These are phyloP conservation scores for Crocallis elinguaria DNA, from an alignment of 2,888 invertebrate genomes.

Conservation along the genomic window DNA sequence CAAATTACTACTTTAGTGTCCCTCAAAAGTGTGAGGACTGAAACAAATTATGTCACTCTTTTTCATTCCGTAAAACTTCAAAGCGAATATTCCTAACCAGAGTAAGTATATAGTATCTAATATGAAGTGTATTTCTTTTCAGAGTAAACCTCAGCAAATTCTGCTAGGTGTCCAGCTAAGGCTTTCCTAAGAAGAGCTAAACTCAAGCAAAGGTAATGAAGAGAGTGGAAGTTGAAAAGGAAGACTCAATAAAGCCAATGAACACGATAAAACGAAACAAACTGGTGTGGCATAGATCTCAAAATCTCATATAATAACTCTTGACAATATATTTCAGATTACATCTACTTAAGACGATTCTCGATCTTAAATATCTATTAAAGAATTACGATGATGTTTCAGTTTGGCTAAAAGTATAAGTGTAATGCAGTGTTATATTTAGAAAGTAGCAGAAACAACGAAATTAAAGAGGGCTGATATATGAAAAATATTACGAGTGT, in stretches of 20 bases:
- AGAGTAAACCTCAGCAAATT: background rate
- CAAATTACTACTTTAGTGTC: too few relatives aligned
- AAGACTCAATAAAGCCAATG: constrained; percentile 7
- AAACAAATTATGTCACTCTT: too few relatives aligned
- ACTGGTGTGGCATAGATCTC: background rate
- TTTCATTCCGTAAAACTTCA: background rate
- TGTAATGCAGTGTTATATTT: too few relatives aligned
- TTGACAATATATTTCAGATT: background rate
- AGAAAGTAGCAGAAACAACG: too few relatives aligned
- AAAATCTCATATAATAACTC: background rate
- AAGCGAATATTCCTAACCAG: background rate
- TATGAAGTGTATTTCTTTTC: background rate
- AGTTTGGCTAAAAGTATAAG: too few relatives aligned
- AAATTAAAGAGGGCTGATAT: background rate
- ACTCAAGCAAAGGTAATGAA: background rate
- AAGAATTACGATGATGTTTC: too few relatives aligned
- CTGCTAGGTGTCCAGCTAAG: background rate
- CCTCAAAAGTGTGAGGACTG: too few relatives aligned
- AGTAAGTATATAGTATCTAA: background rate
- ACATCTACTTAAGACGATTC: too few relatives aligned
- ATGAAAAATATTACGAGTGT: background rate
- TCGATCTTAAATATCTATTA: too few relatives aligned
- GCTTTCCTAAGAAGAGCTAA: background rate
- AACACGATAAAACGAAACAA: background rate
- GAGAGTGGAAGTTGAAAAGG: background rate